phyloP scores from a whole-genome alignment of 2,888 invertebrate genomes.

The Chaitophorus viminalis region DNA sequence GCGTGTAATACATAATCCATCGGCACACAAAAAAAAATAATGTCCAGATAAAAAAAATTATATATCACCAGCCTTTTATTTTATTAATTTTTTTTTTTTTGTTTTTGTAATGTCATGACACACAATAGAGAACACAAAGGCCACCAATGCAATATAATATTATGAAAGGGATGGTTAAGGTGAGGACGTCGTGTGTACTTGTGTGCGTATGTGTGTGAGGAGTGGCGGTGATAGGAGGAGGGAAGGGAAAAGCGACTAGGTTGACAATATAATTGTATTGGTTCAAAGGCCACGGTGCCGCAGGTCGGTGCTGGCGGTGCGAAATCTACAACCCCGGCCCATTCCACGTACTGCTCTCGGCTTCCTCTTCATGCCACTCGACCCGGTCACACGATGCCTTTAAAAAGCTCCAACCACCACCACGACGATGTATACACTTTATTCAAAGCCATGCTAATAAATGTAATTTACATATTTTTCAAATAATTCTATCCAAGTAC shows the following conservation, averaged over 20 bases:
- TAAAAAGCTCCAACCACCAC: constrained; percentile 57
- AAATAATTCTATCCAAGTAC: constrained; percentile 62
- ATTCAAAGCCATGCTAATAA: constrained; percentile 61
- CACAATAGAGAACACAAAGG: constrained; percentile 57
- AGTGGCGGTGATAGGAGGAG: not conserved
- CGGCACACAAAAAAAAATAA: constrained; percentile 15
- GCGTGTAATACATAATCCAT: constrained; percentile 10
- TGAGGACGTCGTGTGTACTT: constrained; percentile 20
- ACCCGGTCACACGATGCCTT: constrained; percentile 5
- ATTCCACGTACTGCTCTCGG: constrained; percentile 29
- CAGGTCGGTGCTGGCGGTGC: constrained; percentile 17
- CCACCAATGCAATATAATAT: constrained; percentile 51
- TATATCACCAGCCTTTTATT: constrained; percentile 14
- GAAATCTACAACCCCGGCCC: constrained; percentile 41
- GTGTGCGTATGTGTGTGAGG: not conserved
- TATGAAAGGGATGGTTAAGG: constrained; percentile 45
- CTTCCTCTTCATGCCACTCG: not conserved
- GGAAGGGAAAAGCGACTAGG: constrained; percentile 16
- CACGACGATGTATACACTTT: constrained; percentile 35
- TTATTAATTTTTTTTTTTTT: constrained; percentile 33
- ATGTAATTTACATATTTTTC: constrained; percentile 62
- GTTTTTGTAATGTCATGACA: constrained; percentile 41
- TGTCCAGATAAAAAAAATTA: constrained; percentile 28
- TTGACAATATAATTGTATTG: constrained; percentile 61
- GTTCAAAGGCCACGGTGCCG: constrained; percentile 54